Base-by-base conservation (phyloP, 1,140 invertebrate genomes). In the Cephus cinctus region DNA sequence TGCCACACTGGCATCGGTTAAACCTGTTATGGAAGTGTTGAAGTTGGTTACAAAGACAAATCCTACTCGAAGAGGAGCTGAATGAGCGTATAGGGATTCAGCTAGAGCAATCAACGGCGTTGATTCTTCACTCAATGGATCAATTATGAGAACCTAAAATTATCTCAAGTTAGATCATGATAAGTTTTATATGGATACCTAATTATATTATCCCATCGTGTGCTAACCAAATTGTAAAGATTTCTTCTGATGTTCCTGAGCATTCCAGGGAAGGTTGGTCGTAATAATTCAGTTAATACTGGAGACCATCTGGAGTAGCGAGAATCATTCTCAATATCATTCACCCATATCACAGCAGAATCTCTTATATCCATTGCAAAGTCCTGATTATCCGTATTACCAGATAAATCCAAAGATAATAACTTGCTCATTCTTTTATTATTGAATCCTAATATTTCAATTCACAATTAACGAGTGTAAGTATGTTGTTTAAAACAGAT, bases 221-320 rank as follows among this genome's bases (percentile, higher is more conserved):
- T 12, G 63, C 59, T 75, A 68, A 92, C 89, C 67, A 98, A 73
- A 77, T 96, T 92, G 65, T 94, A 98, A 15, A 99, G 82, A 78
- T 99, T 99, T 60, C 93, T 92, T 19, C 92, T 83, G 53, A 99
- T 85, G 63, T 89, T 92, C 53, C 96, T 77, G 27, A 99, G 75
- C 93, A 98, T 98, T 23, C 96, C 96, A 8, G 96, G 95, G 68
- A 96, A 99, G 0, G 94, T 96, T 30, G 96, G 96, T 43, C 94
- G 80, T 31, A 99, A 77, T 41, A 99, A 76, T 57, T 98, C 93
- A 67, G 90, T 89, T 36, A 96, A 81, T 31, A 87, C 92, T 2
- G 83, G 78, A 0, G 94, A 88, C 96, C 96, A 99, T 42, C 86
- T 80, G 9, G 80, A 78, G 63, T 98, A 98, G 31, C 77, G 73